Evolutionary conservation across 2,113 vertebrate genomes (phyloP).

Genomic region (Oreotrochilus melanogaster): DNA sequence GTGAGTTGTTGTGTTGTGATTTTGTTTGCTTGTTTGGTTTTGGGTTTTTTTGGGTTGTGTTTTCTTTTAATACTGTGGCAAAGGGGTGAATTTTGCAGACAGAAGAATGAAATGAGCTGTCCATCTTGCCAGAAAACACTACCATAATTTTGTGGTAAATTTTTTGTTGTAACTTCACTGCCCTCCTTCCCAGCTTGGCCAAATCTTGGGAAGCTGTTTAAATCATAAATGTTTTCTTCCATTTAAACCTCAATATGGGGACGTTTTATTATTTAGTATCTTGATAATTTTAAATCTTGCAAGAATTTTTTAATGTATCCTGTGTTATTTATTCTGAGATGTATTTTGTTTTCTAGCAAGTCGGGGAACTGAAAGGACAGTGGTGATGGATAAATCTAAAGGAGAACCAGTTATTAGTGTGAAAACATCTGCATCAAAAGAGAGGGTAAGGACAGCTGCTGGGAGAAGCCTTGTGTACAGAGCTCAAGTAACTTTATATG

Average conservation of each 20-base stretch:
- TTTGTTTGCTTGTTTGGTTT: too few species aligned
- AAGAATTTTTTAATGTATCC: not conserved
- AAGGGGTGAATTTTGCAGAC: not conserved
- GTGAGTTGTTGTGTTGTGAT: too few species aligned
- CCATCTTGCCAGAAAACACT: not conserved
- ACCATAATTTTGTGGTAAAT: not conserved
- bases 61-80: not conserved
- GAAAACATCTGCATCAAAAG: conserved; percentile 86
- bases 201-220: not conserved
- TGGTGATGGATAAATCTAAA: conserved; percentile 98
- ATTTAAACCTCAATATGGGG: not conserved
- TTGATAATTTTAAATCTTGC: rapidly evolving
- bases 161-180: not conserved
- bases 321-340: not conserved
- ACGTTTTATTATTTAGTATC: not conserved
- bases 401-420: conserved; percentile 97
- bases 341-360: conserved; percentile 63
- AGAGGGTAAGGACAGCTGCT: conserved; percentile 72
- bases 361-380: conserved; percentile 87
- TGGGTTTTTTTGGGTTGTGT: too few species aligned
- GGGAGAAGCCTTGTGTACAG: not conserved
- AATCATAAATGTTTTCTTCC: not conserved
- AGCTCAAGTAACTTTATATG: not conserved
- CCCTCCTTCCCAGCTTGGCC: not conserved
- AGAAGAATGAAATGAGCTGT: not conserved